Evolutionary conservation across 2,888 invertebrate genomes (phyloP), one percentile per base, ranked within the genome.

Genomic region (Drosophila suboccidentalis): DNA sequence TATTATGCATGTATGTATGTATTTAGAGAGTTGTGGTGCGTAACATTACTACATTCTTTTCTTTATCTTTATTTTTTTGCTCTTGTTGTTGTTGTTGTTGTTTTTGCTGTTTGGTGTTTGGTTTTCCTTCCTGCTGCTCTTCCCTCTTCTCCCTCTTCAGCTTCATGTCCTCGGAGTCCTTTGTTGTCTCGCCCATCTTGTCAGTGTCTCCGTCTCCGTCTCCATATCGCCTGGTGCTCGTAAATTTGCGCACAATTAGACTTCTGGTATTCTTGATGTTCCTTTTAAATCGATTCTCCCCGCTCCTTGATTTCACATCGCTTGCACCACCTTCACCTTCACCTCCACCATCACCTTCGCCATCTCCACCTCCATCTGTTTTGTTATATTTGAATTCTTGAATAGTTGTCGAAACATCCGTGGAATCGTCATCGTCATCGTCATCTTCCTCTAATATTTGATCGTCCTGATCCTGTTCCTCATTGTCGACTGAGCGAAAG

Each of bases 21-120:
- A 71, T 84, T 87, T 91, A 92, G 72, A 92, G 90, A 69, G 91
- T 92, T 82, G 91, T 92, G 77, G 92, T 92, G 78, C 91, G 83
- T 76, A 92, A 82, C 73, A 91, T 86, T 80, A 90, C 90, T 80
- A 88, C 83, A 73, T 90, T 91, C 19, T 47, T 26, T 46, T 46
- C 46, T n/a, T 46, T 26, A n/a, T 46, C 44, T 44, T 44, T 10
- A 29, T 29, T 5, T 8, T 8, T 29, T 29, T 38, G 38, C 19
- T n/a, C n/a, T n/a, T n/a, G n/a, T n/a, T 54, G 29, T 32, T 54
- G 41, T 41, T 54, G 17, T 44, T 55, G n/a, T 44, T 53, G 41
- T 32, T 54, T 11, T 32, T 54, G 29, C 69, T 90, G 90, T 76
- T 88, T 91, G 82, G 89, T 63, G 84, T 89, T 82, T 71, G 80